Base-by-base conservation (phyloP, 2,113 vertebrate genomes). In the Menura novaehollandiae region DNA sequence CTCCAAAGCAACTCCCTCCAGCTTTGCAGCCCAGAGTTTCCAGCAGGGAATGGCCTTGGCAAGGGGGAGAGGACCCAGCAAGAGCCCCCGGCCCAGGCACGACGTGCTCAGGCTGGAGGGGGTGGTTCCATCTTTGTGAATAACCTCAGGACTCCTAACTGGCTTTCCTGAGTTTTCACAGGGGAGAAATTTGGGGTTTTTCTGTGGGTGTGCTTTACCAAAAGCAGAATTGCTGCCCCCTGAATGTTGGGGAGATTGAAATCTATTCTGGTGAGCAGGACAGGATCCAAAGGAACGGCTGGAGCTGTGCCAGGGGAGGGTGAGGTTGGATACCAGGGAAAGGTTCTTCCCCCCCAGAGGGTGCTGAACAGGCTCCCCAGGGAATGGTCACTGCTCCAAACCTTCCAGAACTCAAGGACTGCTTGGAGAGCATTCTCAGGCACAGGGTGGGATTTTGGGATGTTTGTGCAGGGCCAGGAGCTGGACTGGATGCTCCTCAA, bases 1-100 rank as follows among this genome's bases (percentile, higher is more conserved):
- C 78, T 24, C 28, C 74, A 24, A 69, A 27, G 80, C 9, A 37
- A 62, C 76, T 59, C 81, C 60, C 76, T 53, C 46, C 91, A 49
- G 80, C 53, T 64, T 24, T 91, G 80, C 88, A 86, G 80, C 3
- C 2, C 7, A 85, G 93, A 20, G 66, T 55, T 59, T 37, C 80
- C 86, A 94, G 91, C 52, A 72, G 93, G 93, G 88, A 39, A 39
- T 56, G 91, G 30, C 93, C 97, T 49, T 90, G 95, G 93, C 53
- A 52, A 88, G 60, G 53, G 41, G 43, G 71, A 21, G 21, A 58
- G 69, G 21, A 63, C 3, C 86, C 62, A 83, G 49, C n/a, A 59
- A 12, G 43, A 26, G 72, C 7, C 72, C 62, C n/a, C 13, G 82
- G 89, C 67, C 95, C 85, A 15, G 43, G 43, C 43, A 43, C 43